Percentiles rank a stretch among this genome's conserved stretches.
These are phyloP conservation scores for Eurosta solidaginis DNA, from an alignment of 1,140 invertebrate genomes.

Conservation along the genomic window DNA sequence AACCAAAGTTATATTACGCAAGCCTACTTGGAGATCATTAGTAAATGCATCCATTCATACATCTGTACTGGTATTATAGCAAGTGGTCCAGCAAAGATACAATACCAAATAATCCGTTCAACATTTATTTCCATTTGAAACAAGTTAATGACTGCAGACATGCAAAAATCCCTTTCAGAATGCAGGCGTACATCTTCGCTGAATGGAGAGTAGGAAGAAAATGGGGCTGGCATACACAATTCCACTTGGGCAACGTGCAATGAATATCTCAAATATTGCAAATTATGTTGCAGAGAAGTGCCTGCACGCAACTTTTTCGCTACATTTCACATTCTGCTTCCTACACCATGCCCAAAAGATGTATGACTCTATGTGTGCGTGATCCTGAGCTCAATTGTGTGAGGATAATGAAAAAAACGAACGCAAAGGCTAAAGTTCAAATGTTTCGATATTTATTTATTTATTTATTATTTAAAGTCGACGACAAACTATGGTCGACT, in stretches of 20 bases:
- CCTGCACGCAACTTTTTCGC: too few species aligned
- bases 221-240: background rate
- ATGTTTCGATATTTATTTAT: conserved; percentile 37
- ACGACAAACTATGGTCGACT: too few species aligned
- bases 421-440: conserved; percentile 42
- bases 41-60: too few species aligned
- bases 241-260: background rate
- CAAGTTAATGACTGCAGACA: conserved; percentile 51
- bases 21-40: too few species aligned
- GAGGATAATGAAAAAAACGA: conserved; percentile 52
- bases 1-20: too few species aligned
- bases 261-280: too few species aligned
- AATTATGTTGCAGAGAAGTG: too few species aligned
- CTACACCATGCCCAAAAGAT: background rate
- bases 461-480: too few species aligned
- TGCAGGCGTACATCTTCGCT: conserved; percentile 7
- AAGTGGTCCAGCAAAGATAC: background rate
- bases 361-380: background rate
- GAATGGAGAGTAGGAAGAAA: too few species aligned
- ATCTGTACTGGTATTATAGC: too few species aligned
- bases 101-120: conserved; percentile 42
- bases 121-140: conserved; percentile 52
- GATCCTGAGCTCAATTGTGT: conserved; percentile 38
- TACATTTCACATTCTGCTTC: background rate
- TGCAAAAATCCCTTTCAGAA: conserved; percentile 44